A percentile compares a stretch with the other conserved stretches of the same genome.
Conservation (phyloP, 2,888 invertebrate genomes). For the Empis stercorea region DNA sequence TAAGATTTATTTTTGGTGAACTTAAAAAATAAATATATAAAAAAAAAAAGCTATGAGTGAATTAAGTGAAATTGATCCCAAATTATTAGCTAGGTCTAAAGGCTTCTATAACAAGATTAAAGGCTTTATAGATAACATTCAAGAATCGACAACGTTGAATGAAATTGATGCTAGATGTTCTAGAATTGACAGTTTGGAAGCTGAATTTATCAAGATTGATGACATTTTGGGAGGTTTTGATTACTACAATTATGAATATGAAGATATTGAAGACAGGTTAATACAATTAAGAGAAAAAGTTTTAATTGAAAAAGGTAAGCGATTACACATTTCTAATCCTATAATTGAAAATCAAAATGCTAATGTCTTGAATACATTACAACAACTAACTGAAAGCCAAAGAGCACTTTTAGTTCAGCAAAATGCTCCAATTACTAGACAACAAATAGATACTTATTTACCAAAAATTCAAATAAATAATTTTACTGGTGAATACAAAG, state of each 20-base stretch:
- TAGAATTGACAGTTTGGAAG: background rate
- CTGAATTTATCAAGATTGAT: background rate
- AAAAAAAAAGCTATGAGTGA: too few relatives aligned
- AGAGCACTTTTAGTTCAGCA: background rate
- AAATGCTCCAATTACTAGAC: background rate
- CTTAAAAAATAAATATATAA: too few relatives aligned
- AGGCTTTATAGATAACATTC: background rate
- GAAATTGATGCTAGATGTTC: background rate
- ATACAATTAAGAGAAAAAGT: background rate
- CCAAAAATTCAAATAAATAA: background rate
- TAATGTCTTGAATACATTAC: background rate
- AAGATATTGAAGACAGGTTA: background rate
- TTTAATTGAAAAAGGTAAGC: background rate
- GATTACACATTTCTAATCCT: background rate
- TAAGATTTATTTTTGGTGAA: too few relatives aligned
- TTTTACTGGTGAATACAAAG: constrained; percentile 1
- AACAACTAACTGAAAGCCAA: background rate
- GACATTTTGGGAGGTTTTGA: background rate
- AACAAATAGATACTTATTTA: background rate
- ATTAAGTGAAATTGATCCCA: too few relatives aligned
- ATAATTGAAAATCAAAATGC: background rate
- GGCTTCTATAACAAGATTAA: background rate
- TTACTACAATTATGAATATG: background rate
- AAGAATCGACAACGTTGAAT: background rate
- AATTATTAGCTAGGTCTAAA: background rate